These are phyloP conservation scores for Lepeophtheirus salmonis DNA, from an alignment of 1,140 invertebrate species.

Conservation along the genomic window DNA sequence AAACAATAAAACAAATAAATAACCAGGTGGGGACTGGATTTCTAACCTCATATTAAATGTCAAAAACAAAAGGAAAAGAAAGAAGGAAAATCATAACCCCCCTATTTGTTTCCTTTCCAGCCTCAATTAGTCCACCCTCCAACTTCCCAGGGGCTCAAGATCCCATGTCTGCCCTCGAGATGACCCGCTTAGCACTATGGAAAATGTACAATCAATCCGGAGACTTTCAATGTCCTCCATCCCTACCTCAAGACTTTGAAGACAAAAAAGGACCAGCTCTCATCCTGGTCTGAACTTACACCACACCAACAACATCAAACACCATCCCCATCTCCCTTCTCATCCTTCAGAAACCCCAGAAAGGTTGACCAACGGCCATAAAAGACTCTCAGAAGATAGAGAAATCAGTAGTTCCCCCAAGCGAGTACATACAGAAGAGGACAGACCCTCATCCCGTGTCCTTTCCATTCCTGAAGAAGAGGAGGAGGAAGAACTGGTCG, in stretches of 20 bases:
- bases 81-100: too few relatives aligned
- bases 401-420: constrained; percentile 20
- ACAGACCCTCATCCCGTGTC: background rate
- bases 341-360: too few relatives aligned
- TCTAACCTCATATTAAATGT: too few relatives aligned
- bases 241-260: background rate
- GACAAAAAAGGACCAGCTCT: background rate
- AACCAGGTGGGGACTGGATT: too few relatives aligned
- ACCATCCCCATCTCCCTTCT: too few relatives aligned
- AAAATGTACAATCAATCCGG: constrained; percentile 44
- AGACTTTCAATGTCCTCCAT: background rate
- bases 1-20: too few relatives aligned
- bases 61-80: too few relatives aligned
- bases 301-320: background rate
- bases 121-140: constrained; percentile 20
- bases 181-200: constrained; percentile 55
- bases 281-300: background rate
- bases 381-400: background rate
- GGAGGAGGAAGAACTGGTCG: constrained; percentile 23
- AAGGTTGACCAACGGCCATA: background rate
- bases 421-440: constrained; percentile 25
- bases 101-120: constrained; percentile 18
- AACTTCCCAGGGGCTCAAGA: constrained; percentile 20
- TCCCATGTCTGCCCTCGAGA: constrained; percentile 44
- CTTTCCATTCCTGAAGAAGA: background rate